Evolutionary conservation across 2,888 invertebrate species (phyloP), one percentile per base, ranked within the genome.

Genomic region (Sminthurinus aureus): DNA sequence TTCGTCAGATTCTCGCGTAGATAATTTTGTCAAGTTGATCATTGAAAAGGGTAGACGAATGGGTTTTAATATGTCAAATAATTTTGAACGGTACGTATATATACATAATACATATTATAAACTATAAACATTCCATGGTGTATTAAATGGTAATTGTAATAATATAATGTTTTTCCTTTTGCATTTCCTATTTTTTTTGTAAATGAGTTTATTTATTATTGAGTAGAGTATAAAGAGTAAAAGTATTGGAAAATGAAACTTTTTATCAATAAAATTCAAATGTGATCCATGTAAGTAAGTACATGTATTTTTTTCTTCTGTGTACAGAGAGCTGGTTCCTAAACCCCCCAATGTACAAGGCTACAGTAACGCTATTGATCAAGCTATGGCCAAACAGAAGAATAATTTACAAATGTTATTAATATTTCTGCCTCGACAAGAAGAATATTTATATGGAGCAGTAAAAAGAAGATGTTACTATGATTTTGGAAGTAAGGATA

Each of bases 331-430:
- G 38, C 6, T 38, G 38, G 38, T 38, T 38, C 3, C 38, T 6
- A 38, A 38, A 38, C 38, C 38, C 6, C 38, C 38, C 6, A 38
- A 38, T 38, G 13, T 58, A 58, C 18, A 26, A 15, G n/a, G 24
- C 24, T 79, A 20, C 22, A n/a, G 22, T 18, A 38, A 79, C 15
- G 22, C 66, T 0, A 84, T 87, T 26, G 82, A 85, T 11, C 66
- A 69, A 58, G 79, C 82, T 0, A 84, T 86, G 83, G 79, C 82
- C 12, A 77, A 83, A 13, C 69, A 82, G 52, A 79, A 80, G 20
- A 76, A 80, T 8, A 64, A 76, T 4, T 15, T 87, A 12, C 85
- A 88, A 77, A 81, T 88, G 85, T 71, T 88, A 0, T 85, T 88
- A 75, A 75, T 83, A 8, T 77, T 88, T 50, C 81, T 88, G 38